Conservation (phyloP, 2,797 vertebrate genomes). For the Danionella dracula region DNA sequence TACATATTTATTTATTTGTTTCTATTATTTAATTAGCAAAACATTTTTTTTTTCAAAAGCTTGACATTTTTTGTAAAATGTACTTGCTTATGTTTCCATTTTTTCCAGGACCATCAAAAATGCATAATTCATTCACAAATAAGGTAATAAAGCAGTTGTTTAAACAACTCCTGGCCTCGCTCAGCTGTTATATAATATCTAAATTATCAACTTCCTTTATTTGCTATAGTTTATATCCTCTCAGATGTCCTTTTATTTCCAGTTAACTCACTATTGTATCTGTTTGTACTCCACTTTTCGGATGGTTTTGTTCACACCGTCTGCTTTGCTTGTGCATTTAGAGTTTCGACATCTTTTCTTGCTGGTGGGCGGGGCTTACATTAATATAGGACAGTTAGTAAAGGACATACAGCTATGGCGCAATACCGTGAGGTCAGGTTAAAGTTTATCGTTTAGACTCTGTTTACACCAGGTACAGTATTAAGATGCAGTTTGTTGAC, state of each 20-base stretch:
- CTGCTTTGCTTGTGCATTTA: not conserved
- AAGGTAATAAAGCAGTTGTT: conserved; percentile 27
- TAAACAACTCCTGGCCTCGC: conserved; percentile 8
- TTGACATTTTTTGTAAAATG: too few relatives aligned
- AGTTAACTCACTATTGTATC: too few relatives aligned
- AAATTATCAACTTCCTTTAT: conserved; percentile 10
- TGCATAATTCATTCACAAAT: not conserved
- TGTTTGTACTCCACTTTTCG: not conserved
- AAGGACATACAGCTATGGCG: not conserved
- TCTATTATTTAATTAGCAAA: too few relatives aligned
- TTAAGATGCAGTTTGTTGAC: not conserved
- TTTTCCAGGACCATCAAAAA: too few relatives aligned
- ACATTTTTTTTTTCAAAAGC: too few relatives aligned
- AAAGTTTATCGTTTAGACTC: not conserved
- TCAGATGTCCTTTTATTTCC: not conserved
- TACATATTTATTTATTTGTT: too few relatives aligned
- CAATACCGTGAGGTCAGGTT: not conserved
- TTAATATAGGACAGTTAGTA: not conserved
- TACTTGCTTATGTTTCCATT: not conserved
- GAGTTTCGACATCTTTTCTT: not conserved
- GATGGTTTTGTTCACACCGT: not conserved
- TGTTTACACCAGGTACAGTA: not conserved
- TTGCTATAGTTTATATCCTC: conserved; percentile 2
- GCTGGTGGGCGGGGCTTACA: not conserved
- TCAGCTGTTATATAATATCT: conserved; percentile 26